Evolutionary conservation across 2,888 invertebrate genomes (phyloP), one percentile per base, ranked within the genome.

Genomic region (Drosophila macrospina): DNA sequence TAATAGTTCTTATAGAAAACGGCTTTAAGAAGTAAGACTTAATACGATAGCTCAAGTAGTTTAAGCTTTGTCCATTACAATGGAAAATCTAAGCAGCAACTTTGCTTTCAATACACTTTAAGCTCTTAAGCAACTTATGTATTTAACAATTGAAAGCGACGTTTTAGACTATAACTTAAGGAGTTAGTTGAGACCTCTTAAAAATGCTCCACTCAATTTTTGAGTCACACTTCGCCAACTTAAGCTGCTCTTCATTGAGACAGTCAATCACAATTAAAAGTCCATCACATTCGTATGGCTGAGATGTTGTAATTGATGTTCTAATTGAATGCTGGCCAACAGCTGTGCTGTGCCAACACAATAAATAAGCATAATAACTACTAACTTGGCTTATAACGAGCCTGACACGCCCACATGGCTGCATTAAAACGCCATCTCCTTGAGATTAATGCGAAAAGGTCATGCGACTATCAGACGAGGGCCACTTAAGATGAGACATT

Each of bases 371-470:
- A 82, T 87, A 66, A 78, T 78, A 78, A 57, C 65, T 65, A 62
- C 59, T n/a, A n/a, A n/a, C n/a, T 68, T 77, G 72, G 63, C 83
- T 75, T 82, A 68, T 85, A 69, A 69, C 75, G 69, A 76, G 80
- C 66, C 41, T 51, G 69, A 59, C 83, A 86, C 76, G 64, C 79
- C 65, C 60, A 61, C 44, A 56, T 60, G 61, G 61, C 74, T 62
- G 74, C 88, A 83, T 83, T 80, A 88, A 83, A 88, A 88, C 69
- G 74, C 80, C 84, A 88, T 86, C 63, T 60, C 63, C 86, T 74
- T 63, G 78, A 88, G 88, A 83, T 86, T 83, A 83, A 83, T 83
- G 83, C 52, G 81, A 77, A 74, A 77, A 83, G 86, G 84, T 83
- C 83, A 83, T 84, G 83, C 80, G 56, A 73, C 41, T 55, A 69